These are phyloP conservation scores for Coregonus suidteri DNA, from an alignment of 2,797 vertebrate genomes.

Conservation along the genomic window DNA sequence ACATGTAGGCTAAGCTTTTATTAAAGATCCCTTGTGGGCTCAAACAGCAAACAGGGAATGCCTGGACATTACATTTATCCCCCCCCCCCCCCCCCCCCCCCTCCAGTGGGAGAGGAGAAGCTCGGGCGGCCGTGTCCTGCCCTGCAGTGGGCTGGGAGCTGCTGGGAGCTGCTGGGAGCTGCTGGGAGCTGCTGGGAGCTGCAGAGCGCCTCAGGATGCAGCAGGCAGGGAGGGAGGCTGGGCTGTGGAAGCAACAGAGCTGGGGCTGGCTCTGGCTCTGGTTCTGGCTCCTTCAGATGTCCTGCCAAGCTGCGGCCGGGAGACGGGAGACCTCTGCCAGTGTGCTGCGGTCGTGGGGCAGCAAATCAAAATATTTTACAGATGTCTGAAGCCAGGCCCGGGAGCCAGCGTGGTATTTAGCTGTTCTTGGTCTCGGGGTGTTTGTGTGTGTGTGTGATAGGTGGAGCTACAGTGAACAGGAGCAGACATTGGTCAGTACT, in stretches of 20 bases:
- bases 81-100: too few species aligned
- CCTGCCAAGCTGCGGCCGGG: conserved; percentile 77
- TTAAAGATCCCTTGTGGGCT: not conserved
- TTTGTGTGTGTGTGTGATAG: conserved; percentile 27
- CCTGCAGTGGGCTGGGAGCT: not conserved
- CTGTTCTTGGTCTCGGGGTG: conserved; percentile 42
- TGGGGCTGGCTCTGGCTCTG: conserved; percentile 46
- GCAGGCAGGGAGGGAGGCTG: not conserved
- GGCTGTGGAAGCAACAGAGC: conserved; percentile 13
- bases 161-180: not conserved
- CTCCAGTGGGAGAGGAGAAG: not conserved
- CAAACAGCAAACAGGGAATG: not conserved
- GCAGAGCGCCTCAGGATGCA: too few species aligned
- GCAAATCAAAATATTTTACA: conserved; percentile 79
- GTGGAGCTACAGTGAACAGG: conserved; percentile 16
- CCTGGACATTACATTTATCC: too few species aligned
- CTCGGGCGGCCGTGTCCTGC: not conserved
- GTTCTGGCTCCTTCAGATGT: conserved; percentile 72
- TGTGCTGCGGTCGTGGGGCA: conserved; percentile 63
- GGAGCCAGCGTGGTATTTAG: conserved; percentile 54
- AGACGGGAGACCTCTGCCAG: conserved; percentile 78
- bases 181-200: conserved; percentile 30
- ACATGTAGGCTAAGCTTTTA: not conserved
- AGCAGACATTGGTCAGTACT: conserved; percentile 31
- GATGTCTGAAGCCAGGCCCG: conserved; percentile 73